Evolutionary conservation across 2,888 invertebrate species (phyloP).

Genomic region (Myopa testacea): DNA sequence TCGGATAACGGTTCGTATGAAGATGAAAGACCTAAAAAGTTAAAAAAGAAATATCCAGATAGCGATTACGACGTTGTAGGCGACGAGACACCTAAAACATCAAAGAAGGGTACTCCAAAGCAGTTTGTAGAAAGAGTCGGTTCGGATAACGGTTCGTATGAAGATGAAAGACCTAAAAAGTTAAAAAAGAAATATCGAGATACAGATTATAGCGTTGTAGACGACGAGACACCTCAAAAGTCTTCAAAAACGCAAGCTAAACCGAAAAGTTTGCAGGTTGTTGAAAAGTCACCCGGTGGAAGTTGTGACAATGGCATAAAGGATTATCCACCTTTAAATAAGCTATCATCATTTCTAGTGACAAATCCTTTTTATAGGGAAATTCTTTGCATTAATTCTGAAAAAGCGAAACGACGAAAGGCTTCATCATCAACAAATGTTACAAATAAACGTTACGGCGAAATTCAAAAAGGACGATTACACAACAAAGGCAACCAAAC

Average conservation of each 20-base stretch:
- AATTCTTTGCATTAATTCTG: background rate
- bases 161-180: background rate
- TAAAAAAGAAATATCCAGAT: background rate
- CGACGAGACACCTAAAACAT: background rate
- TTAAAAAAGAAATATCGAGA: background rate
- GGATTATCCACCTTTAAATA: background rate
- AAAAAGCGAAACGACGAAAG: background rate
- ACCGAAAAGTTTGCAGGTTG: too few species aligned
- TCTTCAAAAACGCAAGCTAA: background rate
- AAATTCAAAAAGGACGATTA: background rate
- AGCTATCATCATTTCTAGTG: background rate
- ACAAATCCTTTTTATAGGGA: background rate
- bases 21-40: background rate
- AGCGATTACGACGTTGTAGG: background rate
- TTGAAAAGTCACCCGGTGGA: background rate
- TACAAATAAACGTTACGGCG: constrained; percentile 2
- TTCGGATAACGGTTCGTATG: background rate
- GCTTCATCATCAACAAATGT: background rate
- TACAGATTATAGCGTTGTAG: background rate
- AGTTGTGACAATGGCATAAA: background rate
- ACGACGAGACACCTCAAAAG: background rate
- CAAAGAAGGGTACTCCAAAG: background rate
- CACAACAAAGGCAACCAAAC: background rate
- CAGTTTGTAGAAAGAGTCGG: background rate
- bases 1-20: background rate